Evolutionary conservation across 2,797 vertebrate species (phyloP).

Genomic region (Xenentodon cancila): DNA sequence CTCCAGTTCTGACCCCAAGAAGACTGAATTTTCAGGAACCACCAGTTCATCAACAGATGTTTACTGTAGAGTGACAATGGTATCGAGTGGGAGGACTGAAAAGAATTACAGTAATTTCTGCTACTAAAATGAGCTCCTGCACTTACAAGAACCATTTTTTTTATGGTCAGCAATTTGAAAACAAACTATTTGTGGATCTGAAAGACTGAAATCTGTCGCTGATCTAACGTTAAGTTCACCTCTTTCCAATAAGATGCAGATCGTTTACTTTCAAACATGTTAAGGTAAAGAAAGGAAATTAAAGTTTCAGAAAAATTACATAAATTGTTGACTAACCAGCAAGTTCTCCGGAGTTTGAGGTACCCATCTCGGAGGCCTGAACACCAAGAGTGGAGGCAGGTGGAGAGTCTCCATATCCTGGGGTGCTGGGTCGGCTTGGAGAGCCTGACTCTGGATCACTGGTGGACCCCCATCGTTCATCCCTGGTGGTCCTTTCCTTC

Average conservation of each 20-base stretch:
- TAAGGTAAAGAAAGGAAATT: too few relatives aligned
- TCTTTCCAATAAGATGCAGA: too few relatives aligned
- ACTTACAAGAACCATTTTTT: conserved; percentile 1
- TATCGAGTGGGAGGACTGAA: conserved; percentile 45
- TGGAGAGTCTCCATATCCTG: conserved; percentile 85
- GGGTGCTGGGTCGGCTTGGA: conserved; percentile 88
- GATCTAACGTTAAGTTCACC: too few relatives aligned
- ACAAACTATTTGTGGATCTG: too few relatives aligned
- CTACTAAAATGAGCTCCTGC: conserved; percentile 4
- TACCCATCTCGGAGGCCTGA: conserved; percentile 83
- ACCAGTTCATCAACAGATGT: conserved; percentile 73
- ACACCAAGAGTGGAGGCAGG: conserved; percentile 79
- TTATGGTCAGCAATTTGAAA: too few relatives aligned
- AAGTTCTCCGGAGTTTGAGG: conserved; percentile 79
- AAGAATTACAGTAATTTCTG: conserved; percentile 34
- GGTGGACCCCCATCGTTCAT: conserved; percentile 84
- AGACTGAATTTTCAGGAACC: conserved; percentile 22
- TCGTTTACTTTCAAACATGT: too few relatives aligned
- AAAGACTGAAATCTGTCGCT: too few relatives aligned
- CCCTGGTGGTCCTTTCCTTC: conserved; percentile 81
- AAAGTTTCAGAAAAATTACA: neutral
- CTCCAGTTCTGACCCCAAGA: conserved; percentile 52
- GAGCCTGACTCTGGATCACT: conserved; percentile 90
- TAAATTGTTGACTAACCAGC: conserved; percentile 60
- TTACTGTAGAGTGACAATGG: conserved; percentile 56